Conservation (phyloP, 2,888 invertebrate species). For the Nomada fabriciana region DNA sequence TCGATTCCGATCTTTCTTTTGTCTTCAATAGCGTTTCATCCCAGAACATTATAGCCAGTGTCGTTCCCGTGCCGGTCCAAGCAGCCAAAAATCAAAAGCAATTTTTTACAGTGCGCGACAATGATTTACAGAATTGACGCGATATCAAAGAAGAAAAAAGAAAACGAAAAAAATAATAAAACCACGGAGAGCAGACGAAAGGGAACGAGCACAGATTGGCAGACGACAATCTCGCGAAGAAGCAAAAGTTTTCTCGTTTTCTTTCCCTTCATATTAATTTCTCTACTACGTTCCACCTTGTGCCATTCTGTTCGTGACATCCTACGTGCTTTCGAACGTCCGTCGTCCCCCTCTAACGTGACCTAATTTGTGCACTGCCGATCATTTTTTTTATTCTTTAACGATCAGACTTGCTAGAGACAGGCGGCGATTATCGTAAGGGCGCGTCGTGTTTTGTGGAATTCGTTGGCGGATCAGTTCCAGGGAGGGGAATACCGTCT, state of each 20-base stretch:
- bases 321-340: slow-evolving; percentile 11
- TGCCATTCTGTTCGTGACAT: not conserved
- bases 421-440: not conserved
- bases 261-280: not conserved
- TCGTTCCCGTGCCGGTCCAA: slow-evolving; percentile 32
- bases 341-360: slow-evolving; percentile 51
- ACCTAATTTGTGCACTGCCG: slow-evolving; percentile 66
- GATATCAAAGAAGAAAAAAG: slow-evolving; percentile 52
- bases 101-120: slow-evolving; percentile 64
- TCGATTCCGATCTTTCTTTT: not conserved
- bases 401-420: slow-evolving; percentile 7
- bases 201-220: slow-evolving; percentile 11
- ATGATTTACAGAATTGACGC: slow-evolving; percentile 35
- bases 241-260: not conserved
- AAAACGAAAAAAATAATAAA: not conserved
- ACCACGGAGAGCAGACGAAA: not conserved
- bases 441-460: not conserved
- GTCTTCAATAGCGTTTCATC: not conserved
- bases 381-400: slow-evolving; percentile 34
- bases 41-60: not conserved
- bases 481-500: not conserved
- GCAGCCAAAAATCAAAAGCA: slow-evolving; percentile 75
- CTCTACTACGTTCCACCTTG: not conserved
- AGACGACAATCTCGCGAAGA: slow-evolving; percentile 33
- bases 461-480: slow-evolving; percentile 11